Evolutionary conservation across 2,113 vertebrate genomes (phyloP).

Genomic region (Empidonax traillii): DNA sequence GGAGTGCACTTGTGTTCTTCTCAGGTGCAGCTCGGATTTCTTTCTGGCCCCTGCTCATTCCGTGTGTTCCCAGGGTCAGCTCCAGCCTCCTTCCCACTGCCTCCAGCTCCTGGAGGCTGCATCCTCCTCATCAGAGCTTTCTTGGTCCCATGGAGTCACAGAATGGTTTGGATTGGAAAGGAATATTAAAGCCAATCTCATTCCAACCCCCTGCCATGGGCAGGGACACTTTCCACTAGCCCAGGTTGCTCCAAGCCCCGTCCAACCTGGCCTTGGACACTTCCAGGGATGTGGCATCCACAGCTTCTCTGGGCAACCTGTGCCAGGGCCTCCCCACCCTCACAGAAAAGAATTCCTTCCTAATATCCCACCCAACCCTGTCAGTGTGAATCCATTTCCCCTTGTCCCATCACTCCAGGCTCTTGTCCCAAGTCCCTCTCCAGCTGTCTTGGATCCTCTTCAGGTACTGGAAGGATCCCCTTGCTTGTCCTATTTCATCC

Average conservation of each 20-base stretch:
- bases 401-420: neutral
- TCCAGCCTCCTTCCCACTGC: neutral
- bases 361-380: neutral
- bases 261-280: neutral
- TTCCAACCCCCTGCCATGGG: neutral
- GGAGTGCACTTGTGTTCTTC: neutral
- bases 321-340: accelerated
- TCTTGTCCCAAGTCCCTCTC: neutral
- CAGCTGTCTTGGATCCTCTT: neutral
- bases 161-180: neutral
- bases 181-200: neutral
- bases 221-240: neutral
- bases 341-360: neutral
- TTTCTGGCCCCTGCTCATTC: neutral
- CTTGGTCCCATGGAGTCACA: neutral
- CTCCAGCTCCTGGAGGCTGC: neutral
- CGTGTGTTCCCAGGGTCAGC: neutral
- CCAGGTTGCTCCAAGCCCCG: accelerated
- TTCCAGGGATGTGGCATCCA: neutral
- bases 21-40: neutral
- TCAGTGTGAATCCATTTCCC: neutral
- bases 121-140: neutral
- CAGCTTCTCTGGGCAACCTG: neutral
- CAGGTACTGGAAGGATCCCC: neutral
- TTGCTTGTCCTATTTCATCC: neutral